Percentiles rank a stretch among this genome's conserved stretches.
Evolutionary conservation across 2,888 invertebrate species (phyloP).

Genomic region (Panopea generosa): DNA sequence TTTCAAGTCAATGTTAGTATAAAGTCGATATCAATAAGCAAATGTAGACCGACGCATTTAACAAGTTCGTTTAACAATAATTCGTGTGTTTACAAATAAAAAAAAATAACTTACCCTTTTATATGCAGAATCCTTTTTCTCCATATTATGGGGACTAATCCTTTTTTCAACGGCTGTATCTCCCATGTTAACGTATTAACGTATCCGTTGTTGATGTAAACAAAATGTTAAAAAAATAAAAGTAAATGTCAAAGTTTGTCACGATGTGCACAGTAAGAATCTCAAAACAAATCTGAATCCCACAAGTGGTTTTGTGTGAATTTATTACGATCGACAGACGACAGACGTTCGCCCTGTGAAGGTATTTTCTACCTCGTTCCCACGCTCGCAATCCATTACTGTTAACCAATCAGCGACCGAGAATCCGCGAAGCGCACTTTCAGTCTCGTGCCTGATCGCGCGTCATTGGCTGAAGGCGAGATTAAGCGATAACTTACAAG

Average conservation of each 20-base stretch:
- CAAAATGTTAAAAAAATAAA: constrained; percentile 9
- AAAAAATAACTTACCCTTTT: constrained; percentile 51
- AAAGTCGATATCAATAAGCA: not conserved
- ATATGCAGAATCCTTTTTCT: constrained; percentile 63
- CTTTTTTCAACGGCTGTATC: constrained; percentile 47
- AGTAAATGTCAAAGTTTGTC: constrained; percentile 9
- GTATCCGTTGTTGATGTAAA: constrained; percentile 6
- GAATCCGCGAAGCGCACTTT: constrained; percentile 45
- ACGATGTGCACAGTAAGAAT: constrained; percentile 3
- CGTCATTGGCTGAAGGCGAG: constrained; percentile 63
- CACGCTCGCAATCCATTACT: constrained; percentile 77
- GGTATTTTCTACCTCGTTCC: constrained; percentile 75
- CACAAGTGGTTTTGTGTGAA: constrained; percentile 60
- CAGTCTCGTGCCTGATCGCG: constrained; percentile 57
- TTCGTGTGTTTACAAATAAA: not conserved
- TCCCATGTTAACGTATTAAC: constrained; percentile 38
- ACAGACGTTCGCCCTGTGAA: constrained; percentile 76
- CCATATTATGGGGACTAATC: constrained; percentile 46
- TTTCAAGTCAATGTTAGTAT: not conserved
- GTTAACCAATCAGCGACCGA: constrained; percentile 71
- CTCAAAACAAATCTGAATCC: constrained; percentile 33
- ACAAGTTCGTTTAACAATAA: too few relatives aligned
- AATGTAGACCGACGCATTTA: too few relatives aligned
- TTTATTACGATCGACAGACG: constrained; percentile 75
- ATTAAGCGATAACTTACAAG: constrained; percentile 51